Conservation (phyloP, 1,140 invertebrate species). For the Drosophila yakuba region DNA sequence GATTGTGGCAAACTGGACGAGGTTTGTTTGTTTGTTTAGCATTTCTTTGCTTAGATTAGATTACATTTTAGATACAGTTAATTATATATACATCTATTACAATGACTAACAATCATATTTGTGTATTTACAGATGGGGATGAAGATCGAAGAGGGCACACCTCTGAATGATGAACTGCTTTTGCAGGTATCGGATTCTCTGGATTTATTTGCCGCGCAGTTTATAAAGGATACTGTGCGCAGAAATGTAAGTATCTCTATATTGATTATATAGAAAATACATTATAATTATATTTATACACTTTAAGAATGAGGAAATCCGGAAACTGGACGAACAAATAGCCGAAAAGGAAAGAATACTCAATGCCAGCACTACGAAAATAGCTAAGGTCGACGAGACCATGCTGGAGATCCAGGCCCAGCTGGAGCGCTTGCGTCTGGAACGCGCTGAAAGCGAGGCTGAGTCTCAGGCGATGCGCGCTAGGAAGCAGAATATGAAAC, state of each 20-base stretch:
- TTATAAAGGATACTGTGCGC: constrained; percentile 80
- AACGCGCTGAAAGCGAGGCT: constrained; percentile 84
- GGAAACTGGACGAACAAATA: constrained; percentile 76
- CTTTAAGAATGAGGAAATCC: constrained; percentile 81
- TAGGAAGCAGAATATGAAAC: constrained; percentile 84
- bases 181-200: constrained; percentile 76
- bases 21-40: constrained; percentile 81
- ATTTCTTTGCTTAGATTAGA: constrained; percentile 31
- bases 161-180: constrained; percentile 75
- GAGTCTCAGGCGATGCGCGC: constrained; percentile 75
- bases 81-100: background rate
- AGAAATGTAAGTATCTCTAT: constrained; percentile 64
- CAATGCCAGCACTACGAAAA: constrained; percentile 85
- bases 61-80: background rate
- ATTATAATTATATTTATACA: no score
- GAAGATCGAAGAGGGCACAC: constrained; percentile 75
- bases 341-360: constrained; percentile 78
- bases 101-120: background rate
- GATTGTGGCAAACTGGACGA: constrained; percentile 85
- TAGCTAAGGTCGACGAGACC: constrained; percentile 85
- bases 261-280: rapidly evolving
- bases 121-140: constrained; percentile 65
- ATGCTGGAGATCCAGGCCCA: constrained; percentile 88
- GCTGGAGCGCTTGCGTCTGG: constrained; percentile 85
- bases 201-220: constrained; percentile 74